Base-by-base conservation (phyloP, 2,888 invertebrate genomes). In the Melangyna quadrimaculata region DNA sequence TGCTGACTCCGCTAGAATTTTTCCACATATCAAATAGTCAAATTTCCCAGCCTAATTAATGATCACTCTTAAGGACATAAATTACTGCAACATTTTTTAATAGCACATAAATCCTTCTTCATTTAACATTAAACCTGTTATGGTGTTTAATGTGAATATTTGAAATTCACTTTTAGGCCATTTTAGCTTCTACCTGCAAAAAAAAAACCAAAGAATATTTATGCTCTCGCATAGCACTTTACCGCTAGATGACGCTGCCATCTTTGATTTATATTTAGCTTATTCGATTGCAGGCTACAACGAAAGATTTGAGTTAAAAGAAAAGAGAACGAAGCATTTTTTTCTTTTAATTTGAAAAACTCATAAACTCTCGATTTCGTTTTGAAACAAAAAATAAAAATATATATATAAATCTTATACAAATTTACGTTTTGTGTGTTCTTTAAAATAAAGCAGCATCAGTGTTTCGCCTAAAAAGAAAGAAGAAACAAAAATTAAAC, bases 71-170 rank as follows among this genome's bases (percentile, higher is more conserved):
- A 24, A 70, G 77, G 71, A 51, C 65, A 86, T 81, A 86, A 81
- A 86, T 86, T 70, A 51, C 32, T 65, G 86, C 70, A 81, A 77
- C 67, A 75, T 43, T 77, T 79, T 45, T 10, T 77, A 86, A 77
- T 57, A 72, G 80, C 81, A 86, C 78, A 80, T 86, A 86, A 86
- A 86, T 86, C 86, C 70, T 81, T 73, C 77, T 63, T 6, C 51
- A 67, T 55, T n/a, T n/a, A 14, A 27, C 51, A 22, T 12, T 22
- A 48, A 59, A 22, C 14, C 14, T 22, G n/a, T n/a, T n/a, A n/a
- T n/a, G 35, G 5, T 14, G 59, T 22, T 59, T 72, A 70, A 77
- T 77, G 86, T 61, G 86, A n/a, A 78, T 78, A 81, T 86, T 63
- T 70, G 12, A 63, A 27, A 80, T 84, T 80, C 72, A 70, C 37